These are phyloP conservation scores for Adoxophyes honmai DNA, from an alignment of 1,140 invertebrate genomes.

Conservation along the genomic window DNA sequence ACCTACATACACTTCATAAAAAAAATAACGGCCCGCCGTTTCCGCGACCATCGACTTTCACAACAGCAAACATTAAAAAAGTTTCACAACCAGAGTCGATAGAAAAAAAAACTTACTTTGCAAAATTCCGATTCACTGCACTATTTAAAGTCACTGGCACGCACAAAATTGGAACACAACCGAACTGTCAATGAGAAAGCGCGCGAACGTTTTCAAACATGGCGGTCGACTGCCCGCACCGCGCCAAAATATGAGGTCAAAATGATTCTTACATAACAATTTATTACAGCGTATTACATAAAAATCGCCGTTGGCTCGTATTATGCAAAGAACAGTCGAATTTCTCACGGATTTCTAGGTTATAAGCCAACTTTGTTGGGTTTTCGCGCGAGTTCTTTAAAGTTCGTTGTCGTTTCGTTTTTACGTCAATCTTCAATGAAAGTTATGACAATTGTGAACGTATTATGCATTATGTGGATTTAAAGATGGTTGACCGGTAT, in stretches of 20 bases:
- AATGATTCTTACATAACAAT: constrained; percentile 57
- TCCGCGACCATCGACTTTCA: background rate
- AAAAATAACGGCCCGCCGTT: background rate
- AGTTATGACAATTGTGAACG: background rate
- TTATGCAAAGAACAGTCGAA: constrained; percentile 54
- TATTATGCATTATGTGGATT: background rate
- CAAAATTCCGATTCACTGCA: constrained; percentile 18
- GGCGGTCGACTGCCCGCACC: constrained; percentile 45
- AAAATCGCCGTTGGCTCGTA: constrained; percentile 61
- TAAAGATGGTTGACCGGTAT: background rate
- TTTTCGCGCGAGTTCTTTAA: background rate
- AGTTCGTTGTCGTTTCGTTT: too few relatives aligned
- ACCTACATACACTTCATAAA: constrained; percentile 10
- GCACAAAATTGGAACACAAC: constrained; percentile 39
- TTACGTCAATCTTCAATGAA: background rate
- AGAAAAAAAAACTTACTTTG: constrained; percentile 4
- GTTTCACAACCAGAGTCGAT: background rate
- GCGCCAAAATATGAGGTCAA: constrained; percentile 67
- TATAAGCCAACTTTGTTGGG: constrained; percentile 17
- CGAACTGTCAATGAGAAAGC: constrained; percentile 48
- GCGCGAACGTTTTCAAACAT: constrained; percentile 48
- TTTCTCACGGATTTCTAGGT: constrained; percentile 38
- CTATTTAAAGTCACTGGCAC: constrained; percentile 38
- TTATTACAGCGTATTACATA: constrained; percentile 69
- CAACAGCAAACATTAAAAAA: constrained; percentile 3